These are phyloP conservation scores for Eremophila alpestris DNA, from an alignment of 2,797 vertebrate species.

Conservation along the genomic window DNA sequence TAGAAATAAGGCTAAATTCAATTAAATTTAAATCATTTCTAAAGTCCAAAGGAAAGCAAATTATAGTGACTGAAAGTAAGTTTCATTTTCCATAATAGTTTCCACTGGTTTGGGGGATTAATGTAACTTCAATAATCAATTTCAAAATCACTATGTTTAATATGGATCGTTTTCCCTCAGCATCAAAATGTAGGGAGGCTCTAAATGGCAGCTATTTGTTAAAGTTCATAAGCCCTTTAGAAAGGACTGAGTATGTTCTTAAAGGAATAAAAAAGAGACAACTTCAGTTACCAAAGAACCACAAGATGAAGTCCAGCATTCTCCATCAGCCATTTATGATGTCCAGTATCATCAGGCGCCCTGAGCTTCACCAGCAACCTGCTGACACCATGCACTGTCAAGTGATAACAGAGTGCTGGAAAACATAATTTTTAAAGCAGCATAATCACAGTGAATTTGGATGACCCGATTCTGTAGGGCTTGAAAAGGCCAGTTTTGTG, in stretches of 20 bases:
- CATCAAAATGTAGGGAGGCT: not conserved
- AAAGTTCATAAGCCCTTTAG: not conserved
- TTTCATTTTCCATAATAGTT: not conserved
- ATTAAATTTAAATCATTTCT: not conserved
- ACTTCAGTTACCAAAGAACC: not conserved
- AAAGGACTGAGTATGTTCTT: not conserved
- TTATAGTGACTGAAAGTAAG: not conserved
- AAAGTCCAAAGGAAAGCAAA: constrained; percentile 9
- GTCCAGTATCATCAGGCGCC: not conserved
- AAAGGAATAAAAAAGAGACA: not conserved
- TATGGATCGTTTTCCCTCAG: not conserved
- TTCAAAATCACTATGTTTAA: constrained; percentile 3
- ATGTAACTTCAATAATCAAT: constrained; percentile 25
- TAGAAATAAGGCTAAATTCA: not conserved
- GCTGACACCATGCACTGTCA: not conserved
- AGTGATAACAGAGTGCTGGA: not conserved
- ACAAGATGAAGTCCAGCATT: not conserved
- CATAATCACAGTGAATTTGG: not conserved
- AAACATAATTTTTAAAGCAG: not conserved
- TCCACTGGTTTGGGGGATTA: not conserved
- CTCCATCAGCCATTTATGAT: not conserved
- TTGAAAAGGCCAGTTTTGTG: not conserved
- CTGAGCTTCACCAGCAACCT: not conserved
- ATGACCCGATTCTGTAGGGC: not conserved
- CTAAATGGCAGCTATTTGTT: not conserved